Percentiles rank a stretch among this genome's conserved stretches.
Conservation (phyloP, 2,888 invertebrate species). For the Ornithoptera priamus region DNA sequence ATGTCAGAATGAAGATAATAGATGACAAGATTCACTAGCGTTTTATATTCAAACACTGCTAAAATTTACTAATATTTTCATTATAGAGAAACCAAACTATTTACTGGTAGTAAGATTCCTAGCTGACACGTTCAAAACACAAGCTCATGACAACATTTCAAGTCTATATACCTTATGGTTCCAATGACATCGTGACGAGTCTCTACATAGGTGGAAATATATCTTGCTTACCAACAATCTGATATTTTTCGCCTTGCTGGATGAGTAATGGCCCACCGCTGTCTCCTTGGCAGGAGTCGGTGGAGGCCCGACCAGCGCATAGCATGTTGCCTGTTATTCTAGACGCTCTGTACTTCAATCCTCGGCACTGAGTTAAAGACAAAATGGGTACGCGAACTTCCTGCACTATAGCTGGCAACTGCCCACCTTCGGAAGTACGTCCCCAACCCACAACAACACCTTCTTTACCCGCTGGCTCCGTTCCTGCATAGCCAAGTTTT, state of each 20-base stretch:
- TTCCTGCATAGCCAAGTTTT: conserved; percentile 50
- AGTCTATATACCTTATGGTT: too few species aligned
- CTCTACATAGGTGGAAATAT: too few species aligned
- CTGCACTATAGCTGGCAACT: conserved; percentile 87
- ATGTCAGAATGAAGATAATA: too few species aligned
- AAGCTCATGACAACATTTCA: too few species aligned
- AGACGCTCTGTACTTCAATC: conserved; percentile 90
- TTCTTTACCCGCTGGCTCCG: conserved; percentile 84
- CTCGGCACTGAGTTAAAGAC: conserved; percentile 87
- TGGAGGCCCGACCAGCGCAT: conserved; percentile 89
- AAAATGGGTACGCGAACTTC: conserved; percentile 92
- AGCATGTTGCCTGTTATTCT: conserved; percentile 84
- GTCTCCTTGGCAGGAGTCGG: conserved; percentile 94
- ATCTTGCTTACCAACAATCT: conserved; percentile 85
- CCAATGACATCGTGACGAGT: too few species aligned
- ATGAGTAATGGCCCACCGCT: conserved; percentile 91
- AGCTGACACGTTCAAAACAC: too few species aligned
- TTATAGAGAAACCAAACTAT: too few species aligned
- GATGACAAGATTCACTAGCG: too few species aligned
- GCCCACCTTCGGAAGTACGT: conserved; percentile 89
- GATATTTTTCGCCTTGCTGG: conserved; percentile 87
- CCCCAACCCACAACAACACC: conserved; percentile 94
- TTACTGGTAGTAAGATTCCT: too few species aligned
- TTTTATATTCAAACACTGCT: too few species aligned
- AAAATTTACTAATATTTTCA: too few species aligned